A percentile compares a stretch with the other conserved stretches of the same genome.
phyloP scores from a whole-genome alignment of 2,113 vertebrate species.

The Anseranas semipalmata region DNA sequence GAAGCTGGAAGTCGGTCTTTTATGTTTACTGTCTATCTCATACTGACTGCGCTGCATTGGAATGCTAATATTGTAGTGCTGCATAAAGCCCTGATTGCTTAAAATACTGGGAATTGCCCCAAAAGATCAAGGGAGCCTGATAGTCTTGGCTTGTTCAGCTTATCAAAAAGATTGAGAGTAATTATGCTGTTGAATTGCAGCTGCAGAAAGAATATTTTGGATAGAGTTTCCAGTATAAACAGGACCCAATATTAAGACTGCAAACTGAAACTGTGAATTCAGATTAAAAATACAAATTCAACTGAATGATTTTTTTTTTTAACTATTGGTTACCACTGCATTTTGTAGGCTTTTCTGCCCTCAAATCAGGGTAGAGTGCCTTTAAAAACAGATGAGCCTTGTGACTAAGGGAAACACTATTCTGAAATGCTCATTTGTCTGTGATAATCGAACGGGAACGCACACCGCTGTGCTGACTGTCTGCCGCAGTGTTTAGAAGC shows the following conservation, averaged over 20 bases:
- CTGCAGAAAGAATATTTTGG: background rate
- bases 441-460: background rate
- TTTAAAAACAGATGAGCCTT: background rate
- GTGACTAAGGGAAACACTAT: background rate
- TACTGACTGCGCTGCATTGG: background rate
- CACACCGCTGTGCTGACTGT: background rate
- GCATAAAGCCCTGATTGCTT: background rate
- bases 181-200: background rate
- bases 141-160: background rate
- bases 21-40: background rate
- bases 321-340: background rate
- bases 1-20: background rate
- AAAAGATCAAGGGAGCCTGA: background rate
- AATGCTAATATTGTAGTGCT: background rate
- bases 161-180: background rate
- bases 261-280: background rate
- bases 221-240: background rate
- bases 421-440: background rate
- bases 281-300: background rate
- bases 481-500: background rate
- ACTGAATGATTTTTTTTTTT: background rate
- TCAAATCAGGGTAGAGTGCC: background rate
- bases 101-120: background rate
- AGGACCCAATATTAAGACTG: background rate
- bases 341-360: background rate